These are phyloP conservation scores for Drosophila trapezifrons DNA, from an alignment of 1,140 invertebrate species.

Conservation along the genomic window DNA sequence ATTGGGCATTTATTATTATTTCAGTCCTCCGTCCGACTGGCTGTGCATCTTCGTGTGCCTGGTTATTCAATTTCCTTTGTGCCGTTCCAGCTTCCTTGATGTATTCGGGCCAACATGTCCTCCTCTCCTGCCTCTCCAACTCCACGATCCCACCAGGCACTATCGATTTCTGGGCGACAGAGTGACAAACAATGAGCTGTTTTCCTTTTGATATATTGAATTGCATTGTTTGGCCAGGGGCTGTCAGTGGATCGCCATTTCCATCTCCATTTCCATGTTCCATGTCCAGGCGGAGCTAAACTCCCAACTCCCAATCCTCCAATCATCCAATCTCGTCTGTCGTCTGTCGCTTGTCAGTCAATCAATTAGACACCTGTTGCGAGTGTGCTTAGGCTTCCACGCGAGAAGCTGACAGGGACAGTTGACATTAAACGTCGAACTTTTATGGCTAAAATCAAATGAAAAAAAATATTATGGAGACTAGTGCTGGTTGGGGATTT, in stretches of 20 bases:
- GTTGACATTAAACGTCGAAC: slow-evolving; percentile 28
- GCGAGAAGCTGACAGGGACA: slow-evolving; percentile 14
- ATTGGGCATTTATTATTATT: slow-evolving; percentile 76
- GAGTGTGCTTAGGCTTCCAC: slow-evolving; percentile 37
- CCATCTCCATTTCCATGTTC: slow-evolving; percentile 11
- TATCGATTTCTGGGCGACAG: slow-evolving; percentile 43
- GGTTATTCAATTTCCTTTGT: slow-evolving; percentile 72
- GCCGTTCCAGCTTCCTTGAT: slow-evolving; percentile 44
- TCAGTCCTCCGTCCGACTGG: slow-evolving; percentile 35
- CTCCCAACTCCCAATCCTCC: slow-evolving; percentile 27
- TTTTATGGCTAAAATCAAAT: slow-evolving; percentile 6
- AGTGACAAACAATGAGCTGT: slow-evolving; percentile 72
- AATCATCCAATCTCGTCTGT: slow-evolving; percentile 46
- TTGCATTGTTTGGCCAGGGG: slow-evolving; percentile 51
- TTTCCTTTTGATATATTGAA: slow-evolving; percentile 59
- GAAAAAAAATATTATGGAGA: not conserved
- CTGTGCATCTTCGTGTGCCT: slow-evolving; percentile 22
- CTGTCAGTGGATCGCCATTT: slow-evolving; percentile 36
- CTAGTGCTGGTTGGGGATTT: not conserved
- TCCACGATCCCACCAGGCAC: slow-evolving; percentile 26
- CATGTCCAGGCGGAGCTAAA: slow-evolving; percentile 13
- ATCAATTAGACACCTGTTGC: slow-evolving; percentile 72
- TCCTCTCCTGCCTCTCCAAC: slow-evolving; percentile 19
- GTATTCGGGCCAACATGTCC: slow-evolving; percentile 53
- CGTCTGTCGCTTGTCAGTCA: slow-evolving; percentile 64